Conservation (phyloP, 2,888 invertebrate species). For the Phrixothrix hirtus region DNA sequence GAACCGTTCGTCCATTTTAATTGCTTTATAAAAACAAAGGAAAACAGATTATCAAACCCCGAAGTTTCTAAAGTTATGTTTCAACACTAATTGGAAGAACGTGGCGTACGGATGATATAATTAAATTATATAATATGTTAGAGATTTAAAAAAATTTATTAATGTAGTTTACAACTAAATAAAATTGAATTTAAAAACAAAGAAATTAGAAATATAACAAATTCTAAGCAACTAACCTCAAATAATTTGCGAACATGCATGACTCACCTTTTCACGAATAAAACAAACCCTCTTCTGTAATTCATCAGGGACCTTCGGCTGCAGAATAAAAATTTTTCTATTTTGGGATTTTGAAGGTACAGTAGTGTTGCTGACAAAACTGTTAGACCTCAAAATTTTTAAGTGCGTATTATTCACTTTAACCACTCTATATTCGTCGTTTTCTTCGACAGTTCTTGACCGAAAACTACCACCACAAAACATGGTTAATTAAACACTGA, state of each 20-base stretch:
- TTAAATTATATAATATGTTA: no score
- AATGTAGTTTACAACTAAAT: not conserved
- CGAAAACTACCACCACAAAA: conserved; percentile 53
- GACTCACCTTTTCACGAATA: conserved; percentile 30
- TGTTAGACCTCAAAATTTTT: conserved; percentile 45
- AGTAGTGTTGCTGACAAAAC: conserved; percentile 23
- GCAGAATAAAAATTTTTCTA: conserved; percentile 32
- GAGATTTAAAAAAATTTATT: no score
- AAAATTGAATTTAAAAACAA: not conserved
- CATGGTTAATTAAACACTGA: no score
- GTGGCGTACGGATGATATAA: no score
- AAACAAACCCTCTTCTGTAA: conserved; percentile 30
- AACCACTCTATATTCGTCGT: conserved; percentile 49
- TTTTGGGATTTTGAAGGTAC: conserved; percentile 7
- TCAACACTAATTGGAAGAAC: no score
- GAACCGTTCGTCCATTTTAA: no score
- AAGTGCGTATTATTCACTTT: conserved; percentile 47
- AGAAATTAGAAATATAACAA: not conserved
- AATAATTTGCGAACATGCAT: not conserved
- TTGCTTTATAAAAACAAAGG: no score
- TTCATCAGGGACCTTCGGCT: conserved; percentile 43
- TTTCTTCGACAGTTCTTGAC: conserved; percentile 47
- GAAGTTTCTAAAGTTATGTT: not conserved
- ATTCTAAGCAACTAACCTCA: not conserved
- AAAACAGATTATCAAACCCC: no score